Conservation (phyloP, 2,888 invertebrate species). For the Yponomeuta cagnagella region DNA sequence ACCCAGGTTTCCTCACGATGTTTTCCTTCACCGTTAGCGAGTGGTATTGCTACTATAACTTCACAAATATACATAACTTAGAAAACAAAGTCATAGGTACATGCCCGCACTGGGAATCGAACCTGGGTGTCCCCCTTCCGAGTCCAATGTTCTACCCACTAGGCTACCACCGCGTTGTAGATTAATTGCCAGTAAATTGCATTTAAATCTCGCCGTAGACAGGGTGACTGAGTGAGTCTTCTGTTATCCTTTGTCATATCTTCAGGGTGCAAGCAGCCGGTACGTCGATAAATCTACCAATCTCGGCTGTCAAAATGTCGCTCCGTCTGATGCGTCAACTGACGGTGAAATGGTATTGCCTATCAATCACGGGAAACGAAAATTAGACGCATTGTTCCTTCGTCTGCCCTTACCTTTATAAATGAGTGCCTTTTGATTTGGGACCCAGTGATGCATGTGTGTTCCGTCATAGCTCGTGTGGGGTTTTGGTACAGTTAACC, state of each 20-base stretch:
- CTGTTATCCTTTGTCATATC: conserved; percentile 31
- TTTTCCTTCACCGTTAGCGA: no score
- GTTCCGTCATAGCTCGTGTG: conserved; percentile 10
- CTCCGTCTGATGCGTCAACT: conserved; percentile 47
- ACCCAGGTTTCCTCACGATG: no score
- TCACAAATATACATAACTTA: no score
- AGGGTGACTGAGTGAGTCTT: not conserved
- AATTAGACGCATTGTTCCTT: conserved; percentile 66
- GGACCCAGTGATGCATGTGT: conserved; percentile 27
- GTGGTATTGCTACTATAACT: no score
- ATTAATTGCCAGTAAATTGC: no score
- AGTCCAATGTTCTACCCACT: no score
- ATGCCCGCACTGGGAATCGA: no score
- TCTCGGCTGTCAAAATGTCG: conserved; percentile 41
- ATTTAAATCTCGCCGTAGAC: no score
- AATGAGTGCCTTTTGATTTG: conserved; percentile 49
- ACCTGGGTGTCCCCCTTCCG: no score
- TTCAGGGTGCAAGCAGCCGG: conserved; percentile 21
- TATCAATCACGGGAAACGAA: conserved; percentile 60
- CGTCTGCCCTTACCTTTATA: conserved; percentile 45
- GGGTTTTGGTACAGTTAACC: no score
- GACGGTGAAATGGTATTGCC: conserved; percentile 37
- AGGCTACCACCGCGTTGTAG: no score
- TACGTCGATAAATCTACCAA: conserved; percentile 41
- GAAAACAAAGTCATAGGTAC: no score